Evolutionary conservation across 1,140 invertebrate species (phyloP), one percentile per base, ranked within the genome.

Genomic region (Hyles euphorbiae): DNA sequence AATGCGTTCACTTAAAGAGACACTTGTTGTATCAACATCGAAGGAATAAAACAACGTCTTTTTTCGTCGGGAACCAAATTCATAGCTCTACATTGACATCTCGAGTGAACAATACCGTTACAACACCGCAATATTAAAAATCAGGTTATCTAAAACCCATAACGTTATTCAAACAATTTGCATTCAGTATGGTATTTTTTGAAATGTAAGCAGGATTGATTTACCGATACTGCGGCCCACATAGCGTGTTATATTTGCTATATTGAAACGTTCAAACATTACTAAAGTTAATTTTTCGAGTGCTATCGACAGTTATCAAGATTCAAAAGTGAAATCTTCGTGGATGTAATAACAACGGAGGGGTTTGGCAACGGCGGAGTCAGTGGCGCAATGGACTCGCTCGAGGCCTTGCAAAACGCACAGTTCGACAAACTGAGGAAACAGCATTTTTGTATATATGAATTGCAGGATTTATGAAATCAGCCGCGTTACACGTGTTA

Each of bases 261-360:
- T 22, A 22, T 22, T 11, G 5, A 10, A 5, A 48, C 7, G 3
- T 10, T 11, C n/a, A 48, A 22, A 11, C n/a, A 48, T 11, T 22
- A 6, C 10, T n/a, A 4, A 47, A 22, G 10, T 22, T 48, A 22
- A 22, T 22, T 5, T 22, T 8, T 5, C 12, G n/a, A 48, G 3
- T n/a, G 46, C n/a, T 2, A 22, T n/a, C 12, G 12, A 11, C 46
- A 48, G 46, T 48, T 22, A 48, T 48, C 5, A 48, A 22, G 5
- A 10, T 34, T 7, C 0, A 34, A 34, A 52, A 52, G 50, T 52
- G 50, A 52, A 52, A 52, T 52, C 50, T 52, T 32, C 8, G n/a
- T 34, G 34, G 7, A 52, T 34, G 32, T 52, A 52, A 52, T 11
- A 50, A 50, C n/a, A 0, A 32, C 11, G 22, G 22, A 11, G 4